Conservation (phyloP, 2,888 invertebrate genomes). For the Taenaris catops region DNA sequence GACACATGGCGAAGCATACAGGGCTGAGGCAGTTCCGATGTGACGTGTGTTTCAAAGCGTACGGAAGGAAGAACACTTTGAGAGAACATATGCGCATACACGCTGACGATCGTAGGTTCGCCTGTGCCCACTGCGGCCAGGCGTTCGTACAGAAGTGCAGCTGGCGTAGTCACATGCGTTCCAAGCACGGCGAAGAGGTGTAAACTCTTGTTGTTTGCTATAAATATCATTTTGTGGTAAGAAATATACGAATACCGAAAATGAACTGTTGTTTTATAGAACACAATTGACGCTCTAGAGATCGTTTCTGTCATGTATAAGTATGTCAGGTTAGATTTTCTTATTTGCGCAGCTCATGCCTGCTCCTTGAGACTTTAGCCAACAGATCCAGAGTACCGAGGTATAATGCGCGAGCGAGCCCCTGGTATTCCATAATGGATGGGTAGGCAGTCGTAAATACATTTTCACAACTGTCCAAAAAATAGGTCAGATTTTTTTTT, state of each 20-base stretch:
- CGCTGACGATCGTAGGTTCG: constrained; percentile 36
- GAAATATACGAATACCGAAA: too few relatives aligned
- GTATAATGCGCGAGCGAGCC: too few relatives aligned
- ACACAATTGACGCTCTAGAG: too few relatives aligned
- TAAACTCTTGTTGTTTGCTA: constrained; percentile 1
- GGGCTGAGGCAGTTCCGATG: constrained; percentile 43
- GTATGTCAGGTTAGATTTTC: too few relatives aligned
- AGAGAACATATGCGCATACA: constrained; percentile 48
- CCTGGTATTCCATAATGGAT: too few relatives aligned
- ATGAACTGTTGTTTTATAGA: not conserved
- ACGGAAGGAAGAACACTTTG: constrained; percentile 40
- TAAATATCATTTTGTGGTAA: not conserved
- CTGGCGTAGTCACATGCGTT: constrained; percentile 54
- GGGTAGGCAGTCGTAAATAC: too few relatives aligned
- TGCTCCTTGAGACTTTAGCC: too few relatives aligned
- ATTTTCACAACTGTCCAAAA: too few relatives aligned
- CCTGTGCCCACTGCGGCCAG: constrained; percentile 37
- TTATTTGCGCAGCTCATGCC: too few relatives aligned
- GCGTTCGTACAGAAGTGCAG: constrained; percentile 47
- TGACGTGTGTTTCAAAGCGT: constrained; percentile 46
- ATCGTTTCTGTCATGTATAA: too few relatives aligned
- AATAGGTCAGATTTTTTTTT: too few relatives aligned
- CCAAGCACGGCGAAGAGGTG: constrained; percentile 33
- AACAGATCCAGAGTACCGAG: too few relatives aligned
- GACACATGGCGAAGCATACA: constrained; percentile 49